Percentiles rank a stretch among this genome's conserved stretches.
These are phyloP conservation scores for Tetragonula clypearis DNA, from an alignment of 1,140 invertebrate genomes.

Conservation along the genomic window DNA sequence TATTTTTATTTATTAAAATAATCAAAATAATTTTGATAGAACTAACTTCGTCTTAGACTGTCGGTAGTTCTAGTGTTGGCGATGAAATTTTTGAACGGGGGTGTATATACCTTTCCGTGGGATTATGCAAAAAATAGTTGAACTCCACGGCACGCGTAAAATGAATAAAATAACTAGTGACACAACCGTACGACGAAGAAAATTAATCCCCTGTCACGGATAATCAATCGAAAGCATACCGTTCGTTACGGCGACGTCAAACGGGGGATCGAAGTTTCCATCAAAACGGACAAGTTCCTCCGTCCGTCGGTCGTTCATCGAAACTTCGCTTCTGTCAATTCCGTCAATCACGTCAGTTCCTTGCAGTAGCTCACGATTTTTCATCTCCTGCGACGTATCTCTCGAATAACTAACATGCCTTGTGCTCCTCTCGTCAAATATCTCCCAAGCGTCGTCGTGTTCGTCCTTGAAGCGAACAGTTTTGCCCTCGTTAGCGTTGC, in stretches of 20 bases:
- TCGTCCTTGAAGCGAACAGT: slow-evolving; percentile 74
- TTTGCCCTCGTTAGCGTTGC: slow-evolving; percentile 55
- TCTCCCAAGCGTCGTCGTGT: neutral
- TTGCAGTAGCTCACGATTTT: neutral
- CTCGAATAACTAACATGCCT: neutral
- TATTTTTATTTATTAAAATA: too few species aligned
- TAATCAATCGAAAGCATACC: slow-evolving; percentile 8
- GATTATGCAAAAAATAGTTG: too few species aligned
- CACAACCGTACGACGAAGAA: neutral
- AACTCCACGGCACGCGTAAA: neutral
- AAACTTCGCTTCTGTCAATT: neutral
- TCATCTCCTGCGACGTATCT: too few species aligned
- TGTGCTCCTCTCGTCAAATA: neutral
- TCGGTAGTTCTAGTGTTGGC: too few species aligned
- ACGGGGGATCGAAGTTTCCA: neutral
- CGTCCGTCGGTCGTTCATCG: neutral
- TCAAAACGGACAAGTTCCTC: neutral
- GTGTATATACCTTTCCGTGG: too few species aligned
- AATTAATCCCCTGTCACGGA: neutral
- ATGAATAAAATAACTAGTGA: neutral
- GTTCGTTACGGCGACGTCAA: slow-evolving; percentile 29
- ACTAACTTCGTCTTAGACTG: too few species aligned
- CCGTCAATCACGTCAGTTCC: neutral
- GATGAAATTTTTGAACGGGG: too few species aligned
- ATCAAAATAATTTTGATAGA: too few species aligned